Evolutionary conservation across 30 jellyfish, hydroid and myxozoan species (phyloP).

Genomic region (Chironex yamaguchii): DNA sequence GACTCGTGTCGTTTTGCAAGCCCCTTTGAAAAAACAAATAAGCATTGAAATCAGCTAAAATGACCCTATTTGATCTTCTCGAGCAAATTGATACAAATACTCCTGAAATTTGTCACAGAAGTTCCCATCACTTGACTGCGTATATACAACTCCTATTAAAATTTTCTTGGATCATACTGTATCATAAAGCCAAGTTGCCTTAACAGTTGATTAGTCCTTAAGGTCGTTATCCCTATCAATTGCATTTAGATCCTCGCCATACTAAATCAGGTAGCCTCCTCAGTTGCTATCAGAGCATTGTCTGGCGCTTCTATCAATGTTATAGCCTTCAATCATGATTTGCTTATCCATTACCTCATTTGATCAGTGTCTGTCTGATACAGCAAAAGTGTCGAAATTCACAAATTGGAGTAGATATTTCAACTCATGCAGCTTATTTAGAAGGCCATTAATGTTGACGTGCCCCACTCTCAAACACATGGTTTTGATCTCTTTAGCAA

Average conservation of each 20-base stretch:
- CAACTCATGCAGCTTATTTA: no score
- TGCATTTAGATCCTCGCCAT: constrained; percentile 29
- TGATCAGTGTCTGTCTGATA: not conserved
- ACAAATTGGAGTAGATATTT: no score
- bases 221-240: constrained; percentile 20
- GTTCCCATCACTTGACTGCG: not conserved
- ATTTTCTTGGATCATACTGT: not conserved
- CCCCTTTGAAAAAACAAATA: constrained; percentile 44
- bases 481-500: no score
- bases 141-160: not conserved
- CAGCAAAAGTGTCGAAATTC: not conserved
- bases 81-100: constrained; percentile 59
- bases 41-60: constrained; percentile 53
- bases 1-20: constrained; percentile 41
- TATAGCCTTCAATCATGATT: not conserved
- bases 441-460: no score
- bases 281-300: constrained; percentile 22
- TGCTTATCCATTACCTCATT: not conserved
- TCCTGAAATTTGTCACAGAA: constrained; percentile 16
- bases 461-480: no score
- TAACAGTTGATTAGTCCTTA: not conserved
- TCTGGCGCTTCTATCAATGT: not conserved
- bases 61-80: constrained; percentile 43
- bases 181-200: not conserved
- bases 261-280: constrained; percentile 10